These are phyloP conservation scores for Steatornis caripensis DNA, from an alignment of 2,113 vertebrate species.

Conservation along the genomic window DNA sequence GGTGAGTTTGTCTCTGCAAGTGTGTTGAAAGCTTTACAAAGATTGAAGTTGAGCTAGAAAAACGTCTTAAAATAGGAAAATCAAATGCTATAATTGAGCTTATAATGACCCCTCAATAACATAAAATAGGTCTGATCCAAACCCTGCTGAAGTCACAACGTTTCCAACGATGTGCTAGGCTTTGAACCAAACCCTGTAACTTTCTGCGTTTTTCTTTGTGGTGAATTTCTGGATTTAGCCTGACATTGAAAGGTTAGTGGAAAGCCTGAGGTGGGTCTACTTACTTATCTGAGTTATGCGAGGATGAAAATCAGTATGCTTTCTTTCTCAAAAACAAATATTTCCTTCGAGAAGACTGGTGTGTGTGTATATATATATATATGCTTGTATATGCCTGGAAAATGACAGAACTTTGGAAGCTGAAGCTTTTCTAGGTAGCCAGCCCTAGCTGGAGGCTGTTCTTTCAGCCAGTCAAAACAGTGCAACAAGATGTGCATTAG, in stretches of 20 bases:
- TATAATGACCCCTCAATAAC: background rate
- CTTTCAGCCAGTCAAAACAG: background rate
- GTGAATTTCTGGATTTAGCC: background rate
- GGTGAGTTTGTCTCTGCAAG: background rate
- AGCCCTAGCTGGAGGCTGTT: background rate
- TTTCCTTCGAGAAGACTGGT: background rate
- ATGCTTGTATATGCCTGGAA: background rate
- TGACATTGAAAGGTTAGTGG: background rate
- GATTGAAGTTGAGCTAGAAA: background rate
- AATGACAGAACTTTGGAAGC: background rate
- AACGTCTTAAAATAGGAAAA: background rate
- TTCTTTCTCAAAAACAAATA: background rate
- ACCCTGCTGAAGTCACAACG: background rate
- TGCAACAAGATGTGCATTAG: background rate
- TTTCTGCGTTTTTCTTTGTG: background rate
- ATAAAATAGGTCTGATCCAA: background rate
- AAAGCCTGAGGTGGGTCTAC: background rate
- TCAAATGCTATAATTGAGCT: background rate
- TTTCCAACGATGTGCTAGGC: background rate
- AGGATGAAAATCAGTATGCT: background rate
- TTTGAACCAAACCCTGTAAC: background rate
- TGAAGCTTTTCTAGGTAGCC: background rate
- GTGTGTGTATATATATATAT: background rate
- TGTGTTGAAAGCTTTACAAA: background rate
- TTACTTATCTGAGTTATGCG: background rate